phyloP scores from a whole-genome alignment of 2,113 vertebrate species.

The Lepus americanus region DNA sequence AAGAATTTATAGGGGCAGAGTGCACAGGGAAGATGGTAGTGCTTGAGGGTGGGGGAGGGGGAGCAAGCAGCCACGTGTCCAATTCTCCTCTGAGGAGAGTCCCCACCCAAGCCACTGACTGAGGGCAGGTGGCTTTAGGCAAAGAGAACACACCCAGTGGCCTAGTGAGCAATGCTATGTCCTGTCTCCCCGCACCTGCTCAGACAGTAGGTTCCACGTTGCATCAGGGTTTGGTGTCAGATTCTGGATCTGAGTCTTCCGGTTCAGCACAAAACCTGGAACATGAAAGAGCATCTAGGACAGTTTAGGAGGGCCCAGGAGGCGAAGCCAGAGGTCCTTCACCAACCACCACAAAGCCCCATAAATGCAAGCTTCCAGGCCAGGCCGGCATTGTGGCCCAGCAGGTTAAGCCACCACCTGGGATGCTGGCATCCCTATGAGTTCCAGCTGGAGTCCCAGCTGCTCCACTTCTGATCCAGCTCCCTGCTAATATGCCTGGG shows the following conservation, averaged over 20 bases:
- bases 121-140: not conserved
- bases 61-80: not conserved
- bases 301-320: not conserved
- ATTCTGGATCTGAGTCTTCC: not conserved
- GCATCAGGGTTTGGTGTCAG: not conserved
- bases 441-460: no score
- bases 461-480: no score
- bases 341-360: not conserved
- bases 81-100: not conserved
- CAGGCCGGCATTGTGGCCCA: not conserved
- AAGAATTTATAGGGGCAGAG: conserved; percentile 18
- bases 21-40: not conserved
- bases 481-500: no score
- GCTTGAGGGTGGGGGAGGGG: not conserved
- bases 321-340: not conserved
- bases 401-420: no score
- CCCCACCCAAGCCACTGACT: not conserved
- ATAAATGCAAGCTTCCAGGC: not conserved
- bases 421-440: no score
- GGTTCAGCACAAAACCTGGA: not conserved
- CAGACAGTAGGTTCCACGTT: not conserved
- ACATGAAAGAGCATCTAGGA: not conserved
- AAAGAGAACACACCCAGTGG: not conserved
- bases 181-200: not conserved
- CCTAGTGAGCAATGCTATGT: no score